Percentiles rank a stretch among this genome's conserved stretches.
Conservation (phyloP, 2,888 invertebrate genomes). For the Tiphia femorata region DNA sequence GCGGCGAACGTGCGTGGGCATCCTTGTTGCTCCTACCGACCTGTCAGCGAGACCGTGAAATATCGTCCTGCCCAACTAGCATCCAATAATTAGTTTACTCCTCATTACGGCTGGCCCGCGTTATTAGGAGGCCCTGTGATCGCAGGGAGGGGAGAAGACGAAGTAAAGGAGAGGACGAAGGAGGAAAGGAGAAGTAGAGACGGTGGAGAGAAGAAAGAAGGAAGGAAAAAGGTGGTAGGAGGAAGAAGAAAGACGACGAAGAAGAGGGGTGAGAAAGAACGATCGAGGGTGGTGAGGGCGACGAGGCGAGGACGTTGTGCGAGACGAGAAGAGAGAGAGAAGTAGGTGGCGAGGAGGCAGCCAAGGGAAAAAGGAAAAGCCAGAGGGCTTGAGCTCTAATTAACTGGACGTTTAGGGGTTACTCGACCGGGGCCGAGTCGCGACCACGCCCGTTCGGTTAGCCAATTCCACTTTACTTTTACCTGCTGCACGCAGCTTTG, state of each 20-base stretch:
- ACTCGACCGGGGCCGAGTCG: constrained; percentile 50
- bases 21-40: constrained; percentile 56
- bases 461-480: constrained; percentile 33
- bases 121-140: constrained; percentile 55
- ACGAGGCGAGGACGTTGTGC: too few relatives aligned
- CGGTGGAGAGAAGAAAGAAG: constrained; percentile 18
- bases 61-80: constrained; percentile 63
- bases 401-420: constrained; percentile 64
- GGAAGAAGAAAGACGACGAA: neutral
- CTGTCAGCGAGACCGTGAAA: constrained; percentile 65
- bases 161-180: constrained; percentile 20
- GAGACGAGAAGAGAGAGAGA: neutral
- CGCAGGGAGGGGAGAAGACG: neutral
- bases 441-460: constrained; percentile 56
- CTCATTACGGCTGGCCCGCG: constrained; percentile 63
- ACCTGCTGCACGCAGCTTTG: constrained; percentile 38
- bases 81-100: constrained; percentile 67
- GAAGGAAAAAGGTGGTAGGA: constrained; percentile 25
- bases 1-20: constrained; percentile 9
- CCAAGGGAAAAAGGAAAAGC: neutral
- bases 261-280: neutral
- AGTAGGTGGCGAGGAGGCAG: neutral
- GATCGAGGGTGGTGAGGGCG: neutral
- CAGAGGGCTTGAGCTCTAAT: constrained; percentile 51
- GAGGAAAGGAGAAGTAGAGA: constrained; percentile 20